phyloP scores from a whole-genome alignment of 1,140 invertebrate species.

The Heliothis virescens region DNA sequence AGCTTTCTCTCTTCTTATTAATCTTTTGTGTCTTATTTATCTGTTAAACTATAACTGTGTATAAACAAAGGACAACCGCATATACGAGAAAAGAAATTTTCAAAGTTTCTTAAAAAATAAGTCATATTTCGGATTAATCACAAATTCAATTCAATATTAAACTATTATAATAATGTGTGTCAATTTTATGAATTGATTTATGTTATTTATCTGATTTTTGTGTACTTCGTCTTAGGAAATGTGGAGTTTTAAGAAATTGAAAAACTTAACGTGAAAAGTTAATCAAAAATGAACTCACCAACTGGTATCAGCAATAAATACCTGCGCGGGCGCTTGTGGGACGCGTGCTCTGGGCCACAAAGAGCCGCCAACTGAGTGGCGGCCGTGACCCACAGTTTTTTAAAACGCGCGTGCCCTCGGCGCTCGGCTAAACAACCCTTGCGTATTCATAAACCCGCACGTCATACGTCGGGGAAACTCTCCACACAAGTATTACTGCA shows the following conservation, averaged over 20 bases:
- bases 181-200: no score
- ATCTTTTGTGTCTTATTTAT: no score
- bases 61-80: no score
- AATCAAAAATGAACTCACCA: conserved; percentile 50
- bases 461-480: conserved; percentile 45
- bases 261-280: neutral
- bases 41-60: no score
- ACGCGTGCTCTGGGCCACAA: conserved; percentile 64
- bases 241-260: neutral
- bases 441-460: conserved; percentile 74
- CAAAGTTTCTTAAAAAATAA: no score
- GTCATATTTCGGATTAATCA: no score
- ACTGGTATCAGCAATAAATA: neutral
- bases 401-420: conserved; percentile 74
- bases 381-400: conserved; percentile 80
- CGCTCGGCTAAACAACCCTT: conserved; percentile 74
- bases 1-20: no score
- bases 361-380: conserved; percentile 69
- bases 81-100: no score
- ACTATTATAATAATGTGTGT: no score
- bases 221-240: neutral
- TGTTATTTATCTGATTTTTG: no score
- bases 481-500: conserved; percentile 23
- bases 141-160: no score
- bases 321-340: conserved; percentile 70